Percentiles rank a stretch among this genome's conserved stretches.
Evolutionary conservation across 2,888 invertebrate genomes (phyloP).

Genomic region (Dermolepida albohirtum): DNA sequence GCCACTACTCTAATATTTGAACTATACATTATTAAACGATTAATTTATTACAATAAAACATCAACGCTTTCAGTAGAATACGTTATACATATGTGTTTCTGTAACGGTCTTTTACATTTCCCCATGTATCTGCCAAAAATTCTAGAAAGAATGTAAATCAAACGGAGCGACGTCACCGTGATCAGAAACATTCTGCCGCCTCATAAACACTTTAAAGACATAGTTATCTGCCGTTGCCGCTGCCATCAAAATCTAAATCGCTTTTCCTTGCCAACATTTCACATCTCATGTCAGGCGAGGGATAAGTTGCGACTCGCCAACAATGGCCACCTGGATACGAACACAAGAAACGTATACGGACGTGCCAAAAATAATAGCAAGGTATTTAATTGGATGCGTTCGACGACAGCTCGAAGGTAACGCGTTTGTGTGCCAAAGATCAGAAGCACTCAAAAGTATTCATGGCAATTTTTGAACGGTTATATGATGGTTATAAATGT

Average conservation of each 20-base stretch:
- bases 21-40: no score
- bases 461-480: no score
- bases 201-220: conserved; percentile 9
- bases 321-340: conserved; percentile 16
- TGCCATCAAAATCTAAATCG: no score
- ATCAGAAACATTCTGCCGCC: conserved; percentile 24
- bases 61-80: no score
- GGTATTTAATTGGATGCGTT: conserved; percentile 26
- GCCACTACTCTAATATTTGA: no score
- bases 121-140: conserved; percentile 4
- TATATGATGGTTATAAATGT: no score
- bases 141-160: conserved; percentile 1
- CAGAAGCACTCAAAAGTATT: neutral
- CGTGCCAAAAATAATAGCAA: conserved; percentile 23
- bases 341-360: neutral
- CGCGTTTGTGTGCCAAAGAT: conserved; percentile 2
- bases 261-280: no score
- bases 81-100: no score
- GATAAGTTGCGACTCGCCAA: neutral
- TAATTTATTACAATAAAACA: no score
- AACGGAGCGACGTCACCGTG: neutral
- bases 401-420: conserved; percentile 20
- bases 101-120: neutral
- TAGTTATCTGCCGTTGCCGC: neutral
- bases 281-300: neutral